Evolutionary conservation across 2,888 invertebrate species (phyloP).

Genomic region (Ceriagrion tenellum): DNA sequence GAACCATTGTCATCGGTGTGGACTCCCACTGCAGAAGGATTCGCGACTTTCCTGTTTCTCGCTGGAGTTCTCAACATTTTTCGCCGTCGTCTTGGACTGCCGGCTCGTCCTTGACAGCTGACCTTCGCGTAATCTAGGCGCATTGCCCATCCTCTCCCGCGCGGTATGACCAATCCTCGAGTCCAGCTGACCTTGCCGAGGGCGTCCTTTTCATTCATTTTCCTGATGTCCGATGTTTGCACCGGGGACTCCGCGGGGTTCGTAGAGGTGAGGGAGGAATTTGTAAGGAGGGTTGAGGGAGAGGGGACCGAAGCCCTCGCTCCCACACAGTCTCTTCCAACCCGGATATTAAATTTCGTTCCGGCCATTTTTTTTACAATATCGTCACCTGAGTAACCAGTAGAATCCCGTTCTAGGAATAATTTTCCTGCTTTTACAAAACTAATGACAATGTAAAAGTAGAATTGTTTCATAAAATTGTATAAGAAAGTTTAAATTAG

Average conservation of each 20-base stretch:
- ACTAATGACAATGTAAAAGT: no score
- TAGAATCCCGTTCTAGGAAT: no score
- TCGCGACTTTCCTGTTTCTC: no score
- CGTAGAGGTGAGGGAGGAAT: background rate
- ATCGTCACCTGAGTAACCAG: background rate
- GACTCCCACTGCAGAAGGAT: no score
- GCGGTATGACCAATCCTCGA: background rate
- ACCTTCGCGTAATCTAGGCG: constrained; percentile 14
- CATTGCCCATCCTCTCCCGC: background rate
- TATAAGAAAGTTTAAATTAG: no score
- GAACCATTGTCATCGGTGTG: no score
- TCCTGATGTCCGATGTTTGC: no score
- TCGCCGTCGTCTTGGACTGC: background rate
- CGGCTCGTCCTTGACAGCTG: background rate
- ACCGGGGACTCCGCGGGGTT: background rate
- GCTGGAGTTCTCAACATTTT: no score
- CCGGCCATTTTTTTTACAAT: background rate
- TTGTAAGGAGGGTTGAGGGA: no score
- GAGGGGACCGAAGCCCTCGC: no score
- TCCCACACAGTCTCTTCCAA: background rate
- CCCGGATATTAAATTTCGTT: background rate
- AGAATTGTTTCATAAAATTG: no score
- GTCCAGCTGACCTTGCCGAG: background rate
- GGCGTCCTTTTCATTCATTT: constrained; percentile 15
- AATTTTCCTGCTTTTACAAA: no score